A percentile compares a stretch with the other conserved stretches of the same genome.
Evolutionary conservation across 2,888 invertebrate genomes (phyloP).

Genomic region (Idaea biselata): DNA sequence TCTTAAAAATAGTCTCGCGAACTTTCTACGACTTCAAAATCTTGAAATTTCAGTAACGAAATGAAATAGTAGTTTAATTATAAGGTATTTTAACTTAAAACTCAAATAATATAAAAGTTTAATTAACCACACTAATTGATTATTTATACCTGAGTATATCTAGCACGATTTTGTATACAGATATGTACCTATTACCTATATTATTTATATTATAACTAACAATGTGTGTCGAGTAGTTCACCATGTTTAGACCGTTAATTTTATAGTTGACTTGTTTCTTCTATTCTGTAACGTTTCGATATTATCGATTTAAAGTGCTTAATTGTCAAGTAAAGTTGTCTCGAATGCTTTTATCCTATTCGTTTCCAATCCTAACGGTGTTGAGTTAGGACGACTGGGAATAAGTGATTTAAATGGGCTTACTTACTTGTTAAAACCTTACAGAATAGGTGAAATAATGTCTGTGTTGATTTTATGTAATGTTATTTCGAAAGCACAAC

Average conservation of each 20-base stretch:
- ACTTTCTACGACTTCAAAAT: neutral
- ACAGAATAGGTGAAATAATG: slow-evolving; percentile 5
- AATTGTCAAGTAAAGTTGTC: neutral
- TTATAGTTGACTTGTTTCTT: slow-evolving; percentile 4
- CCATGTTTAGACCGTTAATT: slow-evolving; percentile 16
- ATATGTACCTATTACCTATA: neutral
- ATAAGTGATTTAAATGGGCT: too few species aligned
- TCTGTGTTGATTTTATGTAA: slow-evolving; percentile 36
- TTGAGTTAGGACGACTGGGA: too few species aligned
- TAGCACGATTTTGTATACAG: neutral
- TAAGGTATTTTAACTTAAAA: neutral
- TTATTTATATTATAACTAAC: slow-evolving; percentile 9
- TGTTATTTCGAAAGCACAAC: slow-evolving; percentile 51
- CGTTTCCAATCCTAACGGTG: too few species aligned
- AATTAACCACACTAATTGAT: neutral
- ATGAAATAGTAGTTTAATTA: neutral
- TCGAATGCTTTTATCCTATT: too few species aligned
- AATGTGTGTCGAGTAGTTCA: slow-evolving; percentile 15
- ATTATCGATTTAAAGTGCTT: neutral
- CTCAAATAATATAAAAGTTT: neutral
- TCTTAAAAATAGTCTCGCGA: slow-evolving; percentile 11
- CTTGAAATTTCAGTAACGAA: neutral
- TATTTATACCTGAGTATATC: neutral
- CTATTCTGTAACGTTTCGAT: neutral
- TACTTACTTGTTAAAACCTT: neutral